These are phyloP conservation scores for Ctena decussata DNA, from an alignment of 2,888 invertebrate genomes.

Conservation along the genomic window DNA sequence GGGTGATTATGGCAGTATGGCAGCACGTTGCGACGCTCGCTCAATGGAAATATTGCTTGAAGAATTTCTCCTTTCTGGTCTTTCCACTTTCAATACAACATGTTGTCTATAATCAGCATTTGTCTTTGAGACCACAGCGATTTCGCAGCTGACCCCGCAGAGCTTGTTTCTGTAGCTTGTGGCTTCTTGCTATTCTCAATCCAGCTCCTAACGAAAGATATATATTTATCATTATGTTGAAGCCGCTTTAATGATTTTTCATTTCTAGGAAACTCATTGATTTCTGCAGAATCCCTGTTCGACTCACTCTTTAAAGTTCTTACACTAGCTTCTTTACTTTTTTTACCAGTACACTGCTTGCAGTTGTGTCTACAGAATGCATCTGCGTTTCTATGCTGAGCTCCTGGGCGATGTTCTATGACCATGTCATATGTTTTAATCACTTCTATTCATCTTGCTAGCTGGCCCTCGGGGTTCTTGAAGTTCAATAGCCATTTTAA, in stretches of 20 bases:
- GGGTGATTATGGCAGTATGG: background rate
- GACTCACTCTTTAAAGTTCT: background rate
- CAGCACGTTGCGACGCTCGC: background rate
- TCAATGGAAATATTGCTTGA: background rate
- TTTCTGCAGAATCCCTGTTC: no score
- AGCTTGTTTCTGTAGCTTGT: background rate
- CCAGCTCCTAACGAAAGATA: background rate
- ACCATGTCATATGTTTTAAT: background rate
- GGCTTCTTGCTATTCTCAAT: background rate
- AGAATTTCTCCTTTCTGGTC: background rate
- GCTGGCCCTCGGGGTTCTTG: background rate
- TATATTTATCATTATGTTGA: background rate
- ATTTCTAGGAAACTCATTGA: background rate
- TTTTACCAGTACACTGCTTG: background rate
- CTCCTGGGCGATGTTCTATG: background rate
- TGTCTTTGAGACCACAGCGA: background rate
- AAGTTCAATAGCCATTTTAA: background rate
- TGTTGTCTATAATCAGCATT: background rate
- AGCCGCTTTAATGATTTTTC: background rate
- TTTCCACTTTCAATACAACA: background rate
- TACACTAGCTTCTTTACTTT: background rate
- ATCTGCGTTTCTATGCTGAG: background rate
- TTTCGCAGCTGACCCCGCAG: background rate
- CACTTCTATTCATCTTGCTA: background rate
- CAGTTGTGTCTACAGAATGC: background rate